Conservation (phyloP, 1,140 invertebrate genomes). For the Stegodyphus mimosarum region DNA sequence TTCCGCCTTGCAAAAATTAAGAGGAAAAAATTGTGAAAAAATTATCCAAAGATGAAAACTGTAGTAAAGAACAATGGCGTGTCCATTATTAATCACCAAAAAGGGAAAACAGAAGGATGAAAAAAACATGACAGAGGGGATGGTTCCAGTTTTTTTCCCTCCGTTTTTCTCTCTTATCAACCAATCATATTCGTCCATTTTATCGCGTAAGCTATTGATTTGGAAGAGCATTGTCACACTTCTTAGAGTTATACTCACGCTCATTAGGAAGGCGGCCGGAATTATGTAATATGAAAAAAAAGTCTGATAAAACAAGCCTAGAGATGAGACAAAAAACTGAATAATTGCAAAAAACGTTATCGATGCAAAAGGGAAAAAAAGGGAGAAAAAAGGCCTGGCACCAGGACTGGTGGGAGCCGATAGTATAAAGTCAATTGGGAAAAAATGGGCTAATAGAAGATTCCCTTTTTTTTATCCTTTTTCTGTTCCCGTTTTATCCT, state of each 20-base stretch:
- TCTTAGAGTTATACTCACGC: constrained; percentile 29
- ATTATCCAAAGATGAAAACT: background rate
- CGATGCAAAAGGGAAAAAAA: constrained; percentile 20
- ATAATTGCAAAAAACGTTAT: constrained; percentile 30
- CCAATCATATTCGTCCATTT: constrained; percentile 58
- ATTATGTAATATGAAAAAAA: constrained; percentile 45
- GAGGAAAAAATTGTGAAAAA: no score
- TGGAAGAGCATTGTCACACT: constrained; percentile 54
- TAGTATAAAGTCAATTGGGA: constrained; percentile 38
- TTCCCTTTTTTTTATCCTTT: constrained; percentile 28
- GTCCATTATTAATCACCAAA: constrained; percentile 39
- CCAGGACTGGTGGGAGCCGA: constrained; percentile 25
- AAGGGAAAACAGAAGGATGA: background rate
- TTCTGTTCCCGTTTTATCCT: constrained; percentile 33
- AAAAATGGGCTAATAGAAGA: constrained; percentile 51
- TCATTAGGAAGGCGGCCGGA: constrained; percentile 46
- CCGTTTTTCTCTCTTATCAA: constrained; percentile 8
- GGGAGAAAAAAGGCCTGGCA: background rate
- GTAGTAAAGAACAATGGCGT: constrained; percentile 31
- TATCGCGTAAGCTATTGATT: constrained; percentile 58
- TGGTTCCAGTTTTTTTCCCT: background rate
- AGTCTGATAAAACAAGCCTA: constrained; percentile 48
- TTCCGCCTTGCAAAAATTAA: background rate
- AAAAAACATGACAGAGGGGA: background rate
- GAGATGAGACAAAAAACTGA: constrained; percentile 24